Base-by-base conservation (phyloP, 2,888 invertebrate species). In the Formica aserva region DNA sequence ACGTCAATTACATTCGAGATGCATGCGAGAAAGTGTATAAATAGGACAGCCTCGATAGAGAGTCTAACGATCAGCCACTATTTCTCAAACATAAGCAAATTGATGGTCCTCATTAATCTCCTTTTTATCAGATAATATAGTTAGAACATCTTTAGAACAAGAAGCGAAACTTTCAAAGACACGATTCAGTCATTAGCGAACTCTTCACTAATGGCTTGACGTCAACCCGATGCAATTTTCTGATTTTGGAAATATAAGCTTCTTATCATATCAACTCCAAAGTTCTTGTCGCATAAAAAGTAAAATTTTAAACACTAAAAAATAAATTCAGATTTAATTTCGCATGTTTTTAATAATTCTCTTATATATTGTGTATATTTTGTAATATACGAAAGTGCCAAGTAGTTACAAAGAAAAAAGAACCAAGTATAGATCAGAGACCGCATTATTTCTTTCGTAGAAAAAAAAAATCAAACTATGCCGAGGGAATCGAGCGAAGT, bases 101-200 rank as follows among this genome's bases (percentile, higher is more conserved):
- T 77, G 76, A 76, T 66, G 38, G 52, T 38, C 26, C 15, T 9
- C 67, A 52, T 77, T 77, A 77, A 77, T 77, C 67, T 55, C 38
- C 26, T 77, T 77, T 52, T 67, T 77, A 76, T 38, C 38, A n/a
- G n/a, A 52, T 52, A 48, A 35, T 52, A 22, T 45, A 52, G 9
- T 32, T 32, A 22, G 18, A 66, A 52, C 38, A 48, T 62, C 32
- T 32, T n/a, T 62, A 13, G 13, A 67, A 18, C 76, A 77, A 77
- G 38, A 77, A 77, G 55, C 26, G 67, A 67, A 77, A 77, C 76
- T 77, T 67, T 38, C 76, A 13, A n/a, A 48, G 76, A 77, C 76
- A 67, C 22, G 67, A 77, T 77, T 77, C 55, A 67, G 67, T 76
- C 76, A 66, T 76, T 76, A 76, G 67, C 38, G 26, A 38, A 52